phyloP scores from a whole-genome alignment of 1,140 invertebrate species.

The Drosophila prosaltans region DNA sequence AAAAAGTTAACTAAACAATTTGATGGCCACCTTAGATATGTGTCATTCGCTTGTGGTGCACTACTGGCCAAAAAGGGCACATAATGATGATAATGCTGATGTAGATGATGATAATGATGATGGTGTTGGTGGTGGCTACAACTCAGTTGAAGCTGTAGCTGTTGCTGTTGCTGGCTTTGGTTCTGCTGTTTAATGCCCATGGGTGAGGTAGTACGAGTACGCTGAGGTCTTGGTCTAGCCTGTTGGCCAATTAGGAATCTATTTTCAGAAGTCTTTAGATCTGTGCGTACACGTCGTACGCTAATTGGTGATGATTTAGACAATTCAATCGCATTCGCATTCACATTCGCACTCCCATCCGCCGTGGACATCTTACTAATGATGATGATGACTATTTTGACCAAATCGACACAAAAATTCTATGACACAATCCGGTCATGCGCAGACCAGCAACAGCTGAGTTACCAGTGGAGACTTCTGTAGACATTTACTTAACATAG shows the following conservation, averaged over 20 bases:
- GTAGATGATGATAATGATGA: slow-evolving; percentile 31
- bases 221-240: slow-evolving; percentile 39
- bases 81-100: slow-evolving; percentile 34
- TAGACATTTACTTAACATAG: slow-evolving; percentile 23
- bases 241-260: slow-evolving; percentile 55
- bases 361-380: slow-evolving; percentile 2
- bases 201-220: slow-evolving; percentile 56
- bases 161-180: slow-evolving; percentile 20
- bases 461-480: slow-evolving; percentile 49
- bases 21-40: slow-evolving; percentile 66
- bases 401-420: slow-evolving; percentile 17
- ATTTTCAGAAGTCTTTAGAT: slow-evolving; percentile 80
- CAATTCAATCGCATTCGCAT: not conserved
- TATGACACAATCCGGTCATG: slow-evolving; percentile 82
- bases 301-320: slow-evolving; percentile 82
- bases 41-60: slow-evolving; percentile 60
- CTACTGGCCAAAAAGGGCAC: slow-evolving; percentile 56
- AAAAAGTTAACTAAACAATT: not conserved
- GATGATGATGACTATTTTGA: slow-evolving; percentile 12
- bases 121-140: slow-evolving; percentile 31
- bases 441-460: slow-evolving; percentile 71
- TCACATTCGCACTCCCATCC: not conserved
- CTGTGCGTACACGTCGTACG: slow-evolving; percentile 82
- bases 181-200: slow-evolving; percentile 53
- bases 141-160: slow-evolving; percentile 25